Base-by-base conservation (phyloP, 2,113 vertebrate genomes). In the Bufo bufo region DNA sequence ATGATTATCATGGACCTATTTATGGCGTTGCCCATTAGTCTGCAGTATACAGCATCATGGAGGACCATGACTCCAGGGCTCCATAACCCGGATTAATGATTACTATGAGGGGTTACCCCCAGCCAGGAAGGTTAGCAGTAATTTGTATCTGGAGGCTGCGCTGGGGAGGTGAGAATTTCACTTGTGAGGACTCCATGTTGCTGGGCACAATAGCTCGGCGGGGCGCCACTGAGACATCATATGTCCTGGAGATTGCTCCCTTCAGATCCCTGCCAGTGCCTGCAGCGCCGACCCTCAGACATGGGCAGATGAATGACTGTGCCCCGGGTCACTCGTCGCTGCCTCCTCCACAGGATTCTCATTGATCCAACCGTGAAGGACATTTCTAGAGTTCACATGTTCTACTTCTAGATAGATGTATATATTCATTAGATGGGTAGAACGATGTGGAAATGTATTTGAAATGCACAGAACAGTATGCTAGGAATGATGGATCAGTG, bases 91-190 rank as follows among this genome's bases (percentile, higher is more conserved):
- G 80, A 10, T 84, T 88, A 88, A 88, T 88, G 17, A 84, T 84
- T 88, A 84, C 81, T 17, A 49, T 19, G 49, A 84, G 52, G 83
- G 87, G 87, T 84, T n/a, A 88, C 6, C 56, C 17, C 81, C 33
- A n/a, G 81, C 87, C 49, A 59, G n/a, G 71, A 59, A 84, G 71
- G 87, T 74, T 20, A 63, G 43, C 49, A 43, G 79, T 88, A 88
- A 88, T 88, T 88, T 88, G 87, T 88, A 72, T 84, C 59, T 74
- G 23, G 9, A 43, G 71, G 56, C 58, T 65, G 13, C 52, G 47
- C 72, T 9, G 71, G 43, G 50, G 20, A 77, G 59, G 78, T 45
- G 50, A 74, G 33, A 82, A 87, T 74, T 74, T 45, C 58, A 87
- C 45, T 11, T 45, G 47, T 77, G 58, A 77, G 45, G 33, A 14